These are phyloP conservation scores for Octodonta nipae DNA, from an alignment of 2,888 invertebrate genomes.

Conservation along the genomic window DNA sequence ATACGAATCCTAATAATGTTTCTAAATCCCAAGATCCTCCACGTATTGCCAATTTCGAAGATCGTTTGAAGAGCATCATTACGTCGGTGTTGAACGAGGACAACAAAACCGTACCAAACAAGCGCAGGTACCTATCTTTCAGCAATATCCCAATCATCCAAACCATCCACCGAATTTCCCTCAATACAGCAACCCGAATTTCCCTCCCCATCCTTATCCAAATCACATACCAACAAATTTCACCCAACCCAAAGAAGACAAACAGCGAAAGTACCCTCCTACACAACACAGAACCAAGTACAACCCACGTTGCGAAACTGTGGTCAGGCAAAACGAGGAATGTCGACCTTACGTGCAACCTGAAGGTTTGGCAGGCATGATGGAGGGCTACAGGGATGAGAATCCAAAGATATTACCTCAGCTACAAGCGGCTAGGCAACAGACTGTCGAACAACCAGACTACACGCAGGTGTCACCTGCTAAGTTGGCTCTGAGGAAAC, in stretches of 20 bases:
- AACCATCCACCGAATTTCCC: conserved; percentile 8
- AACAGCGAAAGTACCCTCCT: conserved; percentile 15
- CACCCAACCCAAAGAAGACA: conserved; percentile 24
- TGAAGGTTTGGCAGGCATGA: conserved; percentile 29
- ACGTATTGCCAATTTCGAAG: conserved; percentile 76
- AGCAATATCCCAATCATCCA: conserved; percentile 9
- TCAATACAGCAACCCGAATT: neutral
- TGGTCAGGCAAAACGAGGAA: conserved; percentile 24
- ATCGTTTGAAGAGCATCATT: conserved; percentile 74
- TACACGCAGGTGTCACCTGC: conserved; percentile 74
- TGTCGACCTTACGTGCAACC: conserved; percentile 15
- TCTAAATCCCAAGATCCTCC: conserved; percentile 64
- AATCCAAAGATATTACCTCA: conserved; percentile 21
- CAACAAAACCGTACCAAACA: conserved; percentile 40
- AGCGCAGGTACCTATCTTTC: conserved; percentile 19
- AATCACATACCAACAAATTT: conserved; percentile 20
- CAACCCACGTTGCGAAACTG: conserved; percentile 22
- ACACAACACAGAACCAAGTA: conserved; percentile 12
- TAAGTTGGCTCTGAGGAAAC: conserved; percentile 71
- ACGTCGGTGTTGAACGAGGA: conserved; percentile 78
- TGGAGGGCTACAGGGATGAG: no score
- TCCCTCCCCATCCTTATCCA: no score
- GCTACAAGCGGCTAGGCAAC: conserved; percentile 11
- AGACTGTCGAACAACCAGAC: conserved; percentile 39
- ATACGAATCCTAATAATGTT: conserved; percentile 5